These are phyloP conservation scores for Megaptera novaeangliae DNA, from an alignment of 2,113 vertebrate genomes.

Conservation along the genomic window DNA sequence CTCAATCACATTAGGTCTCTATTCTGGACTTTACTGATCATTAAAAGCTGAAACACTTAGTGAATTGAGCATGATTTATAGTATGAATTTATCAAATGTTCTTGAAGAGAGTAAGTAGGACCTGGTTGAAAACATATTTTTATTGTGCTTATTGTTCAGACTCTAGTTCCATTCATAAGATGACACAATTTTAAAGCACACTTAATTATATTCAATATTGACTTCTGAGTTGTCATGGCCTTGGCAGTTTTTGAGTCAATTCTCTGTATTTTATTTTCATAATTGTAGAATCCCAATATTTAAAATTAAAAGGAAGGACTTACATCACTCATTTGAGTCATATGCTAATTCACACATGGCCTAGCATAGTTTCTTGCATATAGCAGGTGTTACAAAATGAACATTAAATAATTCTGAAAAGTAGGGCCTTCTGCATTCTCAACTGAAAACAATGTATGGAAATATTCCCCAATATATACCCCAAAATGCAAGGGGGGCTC, in stretches of 20 bases:
- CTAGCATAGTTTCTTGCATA: background rate
- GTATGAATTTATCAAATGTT: background rate
- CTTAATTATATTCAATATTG: background rate
- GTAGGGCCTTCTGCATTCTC: background rate
- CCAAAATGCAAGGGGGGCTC: background rate
- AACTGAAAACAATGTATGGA: background rate
- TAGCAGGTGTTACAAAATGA: background rate
- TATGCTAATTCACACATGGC: background rate
- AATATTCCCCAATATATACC: background rate
- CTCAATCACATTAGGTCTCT: background rate
- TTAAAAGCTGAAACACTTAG: background rate
- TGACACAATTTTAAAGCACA: background rate
- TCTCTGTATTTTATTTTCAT: background rate
- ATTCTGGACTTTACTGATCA: slow-evolving; percentile 8
- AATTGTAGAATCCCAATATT: background rate
- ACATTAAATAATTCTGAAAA: background rate
- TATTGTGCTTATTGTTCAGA: background rate
- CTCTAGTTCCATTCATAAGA: background rate
- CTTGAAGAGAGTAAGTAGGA: background rate
- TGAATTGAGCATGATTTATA: slow-evolving; percentile 1
- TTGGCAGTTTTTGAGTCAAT: background rate
- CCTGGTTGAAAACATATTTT: background rate
- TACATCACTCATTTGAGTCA: background rate
- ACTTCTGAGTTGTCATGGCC: background rate
- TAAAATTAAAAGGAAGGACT: background rate